Evolutionary conservation across 2,113 vertebrate species (phyloP).

Genomic region (Oreocharis arfaki): DNA sequence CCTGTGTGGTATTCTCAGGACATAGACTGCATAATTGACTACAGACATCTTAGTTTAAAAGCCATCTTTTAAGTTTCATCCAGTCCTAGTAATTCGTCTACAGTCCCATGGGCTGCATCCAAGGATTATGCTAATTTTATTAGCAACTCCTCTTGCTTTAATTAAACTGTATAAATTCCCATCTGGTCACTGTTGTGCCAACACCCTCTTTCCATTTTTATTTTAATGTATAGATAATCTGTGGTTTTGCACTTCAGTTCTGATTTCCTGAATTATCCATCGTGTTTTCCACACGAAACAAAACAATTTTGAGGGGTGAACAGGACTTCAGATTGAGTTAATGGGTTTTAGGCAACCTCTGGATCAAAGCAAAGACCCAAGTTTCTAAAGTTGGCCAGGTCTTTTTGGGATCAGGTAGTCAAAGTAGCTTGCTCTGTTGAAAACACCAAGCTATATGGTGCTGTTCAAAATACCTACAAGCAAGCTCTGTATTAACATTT

Average conservation of each 20-base stretch:
- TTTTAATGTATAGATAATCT: neutral
- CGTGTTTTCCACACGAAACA: neutral
- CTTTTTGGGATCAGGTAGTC: neutral
- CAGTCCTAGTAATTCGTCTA: slow-evolving; percentile 1
- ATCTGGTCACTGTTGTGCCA: slow-evolving; percentile 57
- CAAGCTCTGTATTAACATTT: slow-evolving; percentile 66
- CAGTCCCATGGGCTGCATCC: slow-evolving; percentile 47
- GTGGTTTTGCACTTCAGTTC: neutral
- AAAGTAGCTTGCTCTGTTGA: neutral
- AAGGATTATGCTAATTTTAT: slow-evolving; percentile 59
- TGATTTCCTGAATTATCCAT: neutral
- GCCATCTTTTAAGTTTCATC: slow-evolving; percentile 28
- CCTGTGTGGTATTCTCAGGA: slow-evolving; percentile 13
- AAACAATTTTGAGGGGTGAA: neutral
- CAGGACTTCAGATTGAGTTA: neutral
- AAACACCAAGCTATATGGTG: neutral
- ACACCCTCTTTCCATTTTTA: neutral
- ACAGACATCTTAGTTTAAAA: slow-evolving; percentile 32
- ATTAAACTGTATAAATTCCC: slow-evolving; percentile 55
- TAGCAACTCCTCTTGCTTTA: slow-evolving; percentile 50
- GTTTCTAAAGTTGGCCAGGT: neutral
- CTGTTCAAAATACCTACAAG: slow-evolving; percentile 37
- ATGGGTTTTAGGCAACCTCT: neutral
- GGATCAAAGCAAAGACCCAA: neutral
- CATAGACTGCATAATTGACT: slow-evolving; percentile 22